These are phyloP conservation scores for Drosophila emarginata DNA, from an alignment of 2,888 invertebrate genomes.

Conservation along the genomic window DNA sequence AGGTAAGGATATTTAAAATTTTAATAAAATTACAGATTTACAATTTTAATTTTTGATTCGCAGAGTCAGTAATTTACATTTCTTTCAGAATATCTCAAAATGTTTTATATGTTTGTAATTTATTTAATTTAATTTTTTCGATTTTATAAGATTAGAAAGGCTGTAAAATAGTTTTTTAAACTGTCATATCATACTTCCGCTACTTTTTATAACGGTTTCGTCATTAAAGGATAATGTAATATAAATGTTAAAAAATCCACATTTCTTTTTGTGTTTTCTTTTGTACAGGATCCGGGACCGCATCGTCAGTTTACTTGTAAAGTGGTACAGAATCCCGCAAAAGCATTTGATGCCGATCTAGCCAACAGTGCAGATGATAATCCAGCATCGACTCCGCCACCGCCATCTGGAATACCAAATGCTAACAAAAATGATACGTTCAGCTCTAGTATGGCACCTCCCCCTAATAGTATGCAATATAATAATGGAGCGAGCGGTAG, in stretches of 20 bases:
- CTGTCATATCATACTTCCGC: background rate
- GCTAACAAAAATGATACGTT: background rate
- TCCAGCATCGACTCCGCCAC: constrained; percentile 16
- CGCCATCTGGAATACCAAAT: background rate
- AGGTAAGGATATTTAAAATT: constrained; percentile 67
- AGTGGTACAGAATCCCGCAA: constrained; percentile 75
- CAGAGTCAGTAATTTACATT: background rate
- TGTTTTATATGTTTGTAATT: background rate
- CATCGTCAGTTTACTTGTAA: constrained; percentile 82
- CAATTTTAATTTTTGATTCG: background rate
- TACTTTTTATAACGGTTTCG: too few species aligned
- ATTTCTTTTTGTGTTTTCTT: background rate
- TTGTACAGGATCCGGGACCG: constrained; percentile 77
- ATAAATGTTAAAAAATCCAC: too few species aligned
- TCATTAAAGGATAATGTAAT: too few species aligned
- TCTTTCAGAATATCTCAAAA: background rate
- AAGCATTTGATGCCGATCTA: constrained; percentile 64
- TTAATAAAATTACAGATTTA: background rate
- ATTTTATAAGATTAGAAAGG: too few species aligned
- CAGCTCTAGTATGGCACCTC: constrained; percentile 6
- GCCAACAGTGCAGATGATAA: constrained; percentile 39
- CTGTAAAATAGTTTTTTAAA: background rate
- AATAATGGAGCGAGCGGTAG: constrained; percentile 48
- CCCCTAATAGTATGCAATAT: constrained; percentile 21
- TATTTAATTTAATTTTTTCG: background rate